Conservation (phyloP, 2,113 vertebrate genomes). For the Cyprinodon variegatus region DNA sequence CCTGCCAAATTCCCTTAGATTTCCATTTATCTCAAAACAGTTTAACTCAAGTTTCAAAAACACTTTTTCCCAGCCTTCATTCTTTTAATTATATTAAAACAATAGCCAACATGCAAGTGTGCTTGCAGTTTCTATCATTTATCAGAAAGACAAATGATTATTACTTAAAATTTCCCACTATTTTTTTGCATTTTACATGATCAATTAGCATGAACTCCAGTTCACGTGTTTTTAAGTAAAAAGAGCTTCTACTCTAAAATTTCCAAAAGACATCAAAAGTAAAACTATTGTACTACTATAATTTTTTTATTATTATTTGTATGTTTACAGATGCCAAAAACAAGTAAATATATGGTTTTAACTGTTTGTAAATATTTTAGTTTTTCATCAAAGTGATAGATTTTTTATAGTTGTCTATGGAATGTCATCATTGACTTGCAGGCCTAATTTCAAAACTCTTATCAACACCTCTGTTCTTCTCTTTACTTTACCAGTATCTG, state of each 20-base stretch:
- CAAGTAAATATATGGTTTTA: neutral
- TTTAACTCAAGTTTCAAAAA: too few relatives aligned
- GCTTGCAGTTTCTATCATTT: too few relatives aligned
- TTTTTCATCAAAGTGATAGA: neutral
- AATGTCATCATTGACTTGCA: neutral
- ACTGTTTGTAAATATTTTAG: neutral
- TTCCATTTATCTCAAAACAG: too few relatives aligned
- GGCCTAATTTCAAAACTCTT: neutral
- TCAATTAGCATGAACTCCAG: too few relatives aligned
- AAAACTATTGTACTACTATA: neutral
- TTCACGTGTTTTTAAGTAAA: neutral
- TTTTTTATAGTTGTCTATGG: neutral
- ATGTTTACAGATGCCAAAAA: too few relatives aligned
- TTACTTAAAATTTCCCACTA: too few relatives aligned
- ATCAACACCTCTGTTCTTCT: neutral
- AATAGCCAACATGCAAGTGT: too few relatives aligned
- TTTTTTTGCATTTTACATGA: too few relatives aligned
- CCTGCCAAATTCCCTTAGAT: too few relatives aligned
- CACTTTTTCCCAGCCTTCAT: too few relatives aligned
- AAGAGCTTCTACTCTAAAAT: neutral
- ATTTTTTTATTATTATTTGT: neutral
- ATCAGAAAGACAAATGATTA: too few relatives aligned
- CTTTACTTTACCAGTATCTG: neutral
- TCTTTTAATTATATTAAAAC: too few relatives aligned
- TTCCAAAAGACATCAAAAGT: neutral